Conservation (phyloP, 2,888 invertebrate genomes). For the Melanargia galathea region DNA sequence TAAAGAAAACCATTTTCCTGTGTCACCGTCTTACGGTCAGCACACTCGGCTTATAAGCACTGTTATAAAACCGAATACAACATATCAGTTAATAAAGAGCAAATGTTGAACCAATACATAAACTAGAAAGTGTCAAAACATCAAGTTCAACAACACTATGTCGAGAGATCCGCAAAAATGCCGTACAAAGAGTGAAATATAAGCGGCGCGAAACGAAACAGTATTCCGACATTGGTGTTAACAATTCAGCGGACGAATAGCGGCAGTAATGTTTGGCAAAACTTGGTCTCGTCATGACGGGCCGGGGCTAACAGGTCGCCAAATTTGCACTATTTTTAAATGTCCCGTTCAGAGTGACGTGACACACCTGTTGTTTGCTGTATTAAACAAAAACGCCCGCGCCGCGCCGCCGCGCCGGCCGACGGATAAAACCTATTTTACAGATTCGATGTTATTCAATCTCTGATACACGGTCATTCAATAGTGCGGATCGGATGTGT, state of each 20-base stretch:
- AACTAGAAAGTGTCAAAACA: slow-evolving; percentile 16
- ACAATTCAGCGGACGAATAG: slow-evolving; percentile 51
- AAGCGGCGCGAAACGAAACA: slow-evolving; percentile 41
- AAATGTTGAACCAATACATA: not conserved
- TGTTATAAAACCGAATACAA: too few relatives aligned
- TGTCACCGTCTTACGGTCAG: too few relatives aligned
- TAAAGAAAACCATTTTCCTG: too few relatives aligned
- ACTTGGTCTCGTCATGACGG: slow-evolving; percentile 51
- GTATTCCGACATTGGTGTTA: slow-evolving; percentile 48
- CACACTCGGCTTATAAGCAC: too few relatives aligned
- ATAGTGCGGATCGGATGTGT: slow-evolving; percentile 22
- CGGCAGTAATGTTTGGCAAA: slow-evolving; percentile 56
- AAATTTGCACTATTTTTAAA: slow-evolving; percentile 79
- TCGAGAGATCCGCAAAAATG: slow-evolving; percentile 22
- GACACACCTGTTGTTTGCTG: slow-evolving; percentile 72
- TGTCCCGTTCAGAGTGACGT: slow-evolving; percentile 69
- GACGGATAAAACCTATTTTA: slow-evolving; percentile 40
- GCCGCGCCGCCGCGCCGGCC: too few relatives aligned
- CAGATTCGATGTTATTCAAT: slow-evolving; percentile 33
- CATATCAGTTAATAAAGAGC: too few relatives aligned
- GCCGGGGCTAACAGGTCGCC: slow-evolving; percentile 72
- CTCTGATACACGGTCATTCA: slow-evolving; percentile 28
- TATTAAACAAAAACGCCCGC: slow-evolving; percentile 43
- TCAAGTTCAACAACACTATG: slow-evolving; percentile 4
- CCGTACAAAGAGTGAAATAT: slow-evolving; percentile 23